These are phyloP conservation scores for Ichneumoninae sp. DNA, from an alignment of 2,888 invertebrate species.

Conservation along the genomic window DNA sequence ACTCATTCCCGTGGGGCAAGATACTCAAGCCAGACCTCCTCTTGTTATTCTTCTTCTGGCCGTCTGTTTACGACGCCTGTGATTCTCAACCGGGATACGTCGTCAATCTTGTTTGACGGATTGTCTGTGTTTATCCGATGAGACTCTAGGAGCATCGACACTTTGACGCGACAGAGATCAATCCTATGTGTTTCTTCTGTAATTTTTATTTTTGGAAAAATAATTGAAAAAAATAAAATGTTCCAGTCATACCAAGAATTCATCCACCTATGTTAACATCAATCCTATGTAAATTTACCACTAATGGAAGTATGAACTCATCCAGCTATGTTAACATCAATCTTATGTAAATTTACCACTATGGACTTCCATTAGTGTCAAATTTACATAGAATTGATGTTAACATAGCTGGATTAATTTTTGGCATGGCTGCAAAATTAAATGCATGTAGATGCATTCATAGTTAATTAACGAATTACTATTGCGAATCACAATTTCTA, in stretches of 20 bases:
- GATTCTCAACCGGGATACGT: constrained; percentile 20
- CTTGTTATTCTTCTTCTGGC: constrained; percentile 37
- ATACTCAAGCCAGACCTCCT: constrained; percentile 50
- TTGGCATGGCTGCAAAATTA: no score
- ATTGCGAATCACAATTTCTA: constrained; percentile 8
- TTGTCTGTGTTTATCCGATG: constrained; percentile 28
- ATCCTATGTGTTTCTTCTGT: constrained; percentile 20
- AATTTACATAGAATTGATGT: no score
- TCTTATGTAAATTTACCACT: background rate
- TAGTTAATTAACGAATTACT: background rate
- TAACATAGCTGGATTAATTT: no score
- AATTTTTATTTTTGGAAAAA: background rate
- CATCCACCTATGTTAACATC: no score
- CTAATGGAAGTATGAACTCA: no score
- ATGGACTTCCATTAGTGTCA: no score
- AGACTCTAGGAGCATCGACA: constrained; percentile 56
- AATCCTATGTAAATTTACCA: background rate
- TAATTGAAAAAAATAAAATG: background rate
- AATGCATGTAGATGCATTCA: background rate
- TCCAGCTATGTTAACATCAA: no score
- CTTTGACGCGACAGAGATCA: constrained; percentile 46
- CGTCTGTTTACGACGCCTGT: constrained; percentile 52
- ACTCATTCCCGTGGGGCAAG: constrained; percentile 62
- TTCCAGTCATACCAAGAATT: background rate
- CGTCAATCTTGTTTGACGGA: constrained; percentile 56